Evolutionary conservation across 2,888 invertebrate genomes (phyloP).

Genomic region (Latrodectus hesperus): DNA sequence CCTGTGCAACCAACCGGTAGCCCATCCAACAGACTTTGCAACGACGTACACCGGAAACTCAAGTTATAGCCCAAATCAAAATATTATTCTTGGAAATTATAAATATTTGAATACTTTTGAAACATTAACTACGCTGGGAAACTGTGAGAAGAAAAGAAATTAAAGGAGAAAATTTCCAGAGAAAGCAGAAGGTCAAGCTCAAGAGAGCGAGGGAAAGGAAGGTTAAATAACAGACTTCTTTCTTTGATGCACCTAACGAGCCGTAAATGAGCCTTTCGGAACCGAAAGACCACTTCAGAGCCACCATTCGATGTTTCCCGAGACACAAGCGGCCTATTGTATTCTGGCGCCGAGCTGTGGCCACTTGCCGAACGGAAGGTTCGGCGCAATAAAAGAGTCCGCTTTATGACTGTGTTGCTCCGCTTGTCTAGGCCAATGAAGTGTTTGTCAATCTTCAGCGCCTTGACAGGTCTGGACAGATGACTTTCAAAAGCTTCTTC

Average conservation of each 20-base stretch:
- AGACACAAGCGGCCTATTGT: background rate
- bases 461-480: background rate
- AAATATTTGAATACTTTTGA: too few relatives aligned
- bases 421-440: background rate
- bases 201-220: background rate
- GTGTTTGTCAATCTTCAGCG: conserved; percentile 2
- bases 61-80: too few relatives aligned
- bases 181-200: background rate
- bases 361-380: background rate
- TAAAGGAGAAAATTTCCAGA: too few relatives aligned
- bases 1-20: too few relatives aligned
- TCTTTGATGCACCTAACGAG: conserved; percentile 2
- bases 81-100: too few relatives aligned
- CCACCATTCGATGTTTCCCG: background rate
- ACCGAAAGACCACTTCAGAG: background rate
- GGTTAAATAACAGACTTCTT: background rate
- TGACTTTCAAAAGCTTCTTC: background rate
- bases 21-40: too few relatives aligned
- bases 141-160: too few relatives aligned
- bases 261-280: background rate
- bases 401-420: background rate
- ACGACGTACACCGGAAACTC: too few relatives aligned
- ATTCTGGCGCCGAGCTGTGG: background rate
- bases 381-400: background rate
- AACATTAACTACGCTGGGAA: too few relatives aligned